Base-by-base conservation (phyloP, 1,140 invertebrate species). In the Conus ventricosus region DNA sequence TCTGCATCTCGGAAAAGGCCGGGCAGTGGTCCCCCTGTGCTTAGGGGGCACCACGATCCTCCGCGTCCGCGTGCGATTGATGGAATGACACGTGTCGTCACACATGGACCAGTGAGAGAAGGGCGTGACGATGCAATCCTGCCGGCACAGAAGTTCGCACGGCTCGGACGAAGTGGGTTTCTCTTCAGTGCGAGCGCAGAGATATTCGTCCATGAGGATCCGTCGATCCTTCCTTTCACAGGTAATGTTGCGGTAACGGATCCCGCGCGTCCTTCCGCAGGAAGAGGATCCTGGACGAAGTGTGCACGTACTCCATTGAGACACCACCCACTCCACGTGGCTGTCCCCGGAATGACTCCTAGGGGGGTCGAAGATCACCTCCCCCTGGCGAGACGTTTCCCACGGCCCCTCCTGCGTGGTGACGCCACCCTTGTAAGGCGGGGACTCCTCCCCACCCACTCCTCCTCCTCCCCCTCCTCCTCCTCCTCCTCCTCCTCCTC, bases 91-190 rank as follows among this genome's bases (percentile, higher is more conserved):
- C 88, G 96, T 96, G 94, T 96, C 95, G 94, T 96, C 95, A 89
- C 96, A 97, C 23, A 94, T 94, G 57, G 96, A 96, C 96, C 96
- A 96, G 51, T 96, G 95, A 5, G 96, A 96, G 96, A 96, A 97
- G 27, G 95, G 91, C 90, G 96, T 96, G 80, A 97, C 95, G 6
- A 97, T 96, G 93, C 96, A 97, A 90, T 94, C 90, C 57, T 91
- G 91, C 15, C 92, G 89, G 84, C 94, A 94, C 81, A 91, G 89
- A 23, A 93, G 84, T 23, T 92, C 91, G 87, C 94, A 94, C 0
- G 90, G 17, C 84, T 92, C 84, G 27, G 89, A 85, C 7, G 82
- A 81, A 5, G 86, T 85, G 17, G 94, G 94, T 54, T 88, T 92
- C 17, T 87, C 88, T 82, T 92, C 90, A 27, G 91, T 88, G 17